Conservation (phyloP, 2,888 invertebrate genomes). For the Caenorhabditis sp. region DNA sequence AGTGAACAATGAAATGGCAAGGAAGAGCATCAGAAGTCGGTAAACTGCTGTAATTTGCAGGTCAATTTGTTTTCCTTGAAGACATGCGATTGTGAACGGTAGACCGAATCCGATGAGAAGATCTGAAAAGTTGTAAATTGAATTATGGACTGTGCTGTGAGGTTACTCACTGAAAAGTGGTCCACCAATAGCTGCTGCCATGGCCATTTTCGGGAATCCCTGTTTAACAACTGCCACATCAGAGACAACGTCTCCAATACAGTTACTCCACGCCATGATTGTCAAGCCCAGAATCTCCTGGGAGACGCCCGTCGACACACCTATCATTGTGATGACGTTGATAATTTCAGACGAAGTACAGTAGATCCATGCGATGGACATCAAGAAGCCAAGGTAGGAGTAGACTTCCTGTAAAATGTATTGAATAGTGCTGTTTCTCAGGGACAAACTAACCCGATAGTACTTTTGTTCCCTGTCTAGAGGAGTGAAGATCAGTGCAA, state of each 20-base stretch:
- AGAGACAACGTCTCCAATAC: slow-evolving; percentile 87
- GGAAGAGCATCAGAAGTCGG: slow-evolving; percentile 65
- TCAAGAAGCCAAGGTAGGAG: slow-evolving; percentile 86
- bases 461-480: slow-evolving; percentile 68
- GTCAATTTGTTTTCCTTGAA: slow-evolving; percentile 75
- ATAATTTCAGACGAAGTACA: slow-evolving; percentile 87
- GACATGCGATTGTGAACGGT: slow-evolving; percentile 77
- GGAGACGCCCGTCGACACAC: slow-evolving; percentile 85
- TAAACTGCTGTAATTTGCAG: slow-evolving; percentile 61
- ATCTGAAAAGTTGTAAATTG: slow-evolving; percentile 68
- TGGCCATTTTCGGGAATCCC: slow-evolving; percentile 87
- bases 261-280: slow-evolving; percentile 88
- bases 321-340: slow-evolving; percentile 86
- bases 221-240: slow-evolving; percentile 87
- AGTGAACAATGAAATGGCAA: slow-evolving; percentile 62
- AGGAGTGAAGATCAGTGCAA: slow-evolving; percentile 69
- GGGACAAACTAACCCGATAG: slow-evolving; percentile 63
- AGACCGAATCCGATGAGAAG: slow-evolving; percentile 80
- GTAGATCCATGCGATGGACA: slow-evolving; percentile 87
- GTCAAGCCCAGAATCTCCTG: slow-evolving; percentile 86
- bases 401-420: slow-evolving; percentile 69
- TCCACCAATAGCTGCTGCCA: slow-evolving; percentile 88
- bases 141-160: background rate
- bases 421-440: background rate
- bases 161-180: slow-evolving; percentile 87